phyloP scores from a whole-genome alignment of 1,140 invertebrate genomes.

The Calosoma granatense region DNA sequence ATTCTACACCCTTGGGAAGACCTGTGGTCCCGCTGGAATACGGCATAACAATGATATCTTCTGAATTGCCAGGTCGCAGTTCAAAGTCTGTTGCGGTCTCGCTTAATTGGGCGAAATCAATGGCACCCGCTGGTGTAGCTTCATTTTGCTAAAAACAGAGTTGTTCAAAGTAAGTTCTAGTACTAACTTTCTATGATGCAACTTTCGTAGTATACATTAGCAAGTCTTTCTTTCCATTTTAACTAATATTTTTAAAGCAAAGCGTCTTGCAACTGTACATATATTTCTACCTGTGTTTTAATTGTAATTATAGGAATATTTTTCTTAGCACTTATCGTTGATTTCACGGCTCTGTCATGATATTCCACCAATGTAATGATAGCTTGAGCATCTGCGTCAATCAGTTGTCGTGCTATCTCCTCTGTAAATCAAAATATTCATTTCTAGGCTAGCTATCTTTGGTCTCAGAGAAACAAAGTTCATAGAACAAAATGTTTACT shows the following conservation, averaged over 20 bases:
- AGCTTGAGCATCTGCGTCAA: constrained; percentile 50
- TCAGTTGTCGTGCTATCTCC: constrained; percentile 63
- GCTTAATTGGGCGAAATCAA: constrained; percentile 46
- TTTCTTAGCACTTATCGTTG: constrained; percentile 33
- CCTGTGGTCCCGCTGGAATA: constrained; percentile 86
- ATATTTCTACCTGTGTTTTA: constrained; percentile 31
- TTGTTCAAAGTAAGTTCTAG: too few relatives aligned
- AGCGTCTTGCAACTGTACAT: too few relatives aligned
- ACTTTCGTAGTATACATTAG: too few relatives aligned
- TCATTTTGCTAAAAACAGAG: constrained; percentile 25
- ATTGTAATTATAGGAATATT: constrained; percentile 46
- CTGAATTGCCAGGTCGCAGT: constrained; percentile 29
- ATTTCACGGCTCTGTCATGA: constrained; percentile 36
- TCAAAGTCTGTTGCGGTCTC: constrained; percentile 31
- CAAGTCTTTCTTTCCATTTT: too few relatives aligned
- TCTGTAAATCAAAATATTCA: constrained; percentile 43
- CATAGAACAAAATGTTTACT: too few relatives aligned
- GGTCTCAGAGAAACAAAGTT: too few relatives aligned
- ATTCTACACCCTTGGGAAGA: constrained; percentile 76
- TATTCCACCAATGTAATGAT: constrained; percentile 51
- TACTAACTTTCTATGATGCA: too few relatives aligned
- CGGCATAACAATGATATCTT: constrained; percentile 46
- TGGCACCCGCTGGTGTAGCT: constrained; percentile 36
- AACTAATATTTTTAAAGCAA: too few relatives aligned
- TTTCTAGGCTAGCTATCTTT: too few relatives aligned